Evolutionary conservation across 2,797 vertebrate genomes (phyloP), one percentile per base, ranked within the genome.

Genomic region (Epinephelus coioides): DNA sequence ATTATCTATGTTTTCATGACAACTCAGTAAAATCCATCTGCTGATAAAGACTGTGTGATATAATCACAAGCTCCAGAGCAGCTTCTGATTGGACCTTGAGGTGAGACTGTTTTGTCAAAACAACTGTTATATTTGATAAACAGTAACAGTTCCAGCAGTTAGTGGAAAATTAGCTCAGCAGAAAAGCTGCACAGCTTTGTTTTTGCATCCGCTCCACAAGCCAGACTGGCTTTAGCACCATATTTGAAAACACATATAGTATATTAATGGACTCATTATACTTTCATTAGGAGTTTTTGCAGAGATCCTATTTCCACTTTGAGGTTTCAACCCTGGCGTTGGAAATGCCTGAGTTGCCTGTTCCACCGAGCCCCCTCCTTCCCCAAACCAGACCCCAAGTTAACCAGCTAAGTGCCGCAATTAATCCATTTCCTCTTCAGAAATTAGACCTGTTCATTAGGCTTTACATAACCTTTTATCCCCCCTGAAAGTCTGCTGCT

Each of bases 361-460:
- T 50, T 77, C 71, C 61, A 40, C 25, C 1, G 3, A 65, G 2
- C 59, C 47, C 47, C 19, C 30, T 2, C 19, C 13, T 8, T 30
- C 66, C 61, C 17, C 63, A 60, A 70, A 21, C 30, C 59, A 69
- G 73, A 68, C 38, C 46, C 70, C 46, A 73, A 3, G 67, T 69
- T 78, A 66, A 81, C 83, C 60, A 82, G 79, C 79, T 84, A 86
- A 91, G 85, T 51, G 53, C 69, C 15, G 23, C 73, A 88, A 91
- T 91, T 85, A 88, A 90, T 89, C 76, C 66, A 84, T 91, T 90
- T 93, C 87, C 85, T 86, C 25, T 19, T 49, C 61, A 71, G 70
- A 66, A 83, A 88, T 86, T 78, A 82, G 71, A 84, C 57, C 61
- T 68, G 82, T 76, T 93, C 78, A 74, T 88, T 82, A 78, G 61